Conservation (phyloP, 2,113 vertebrate genomes). For the Pterocles orientalis region DNA sequence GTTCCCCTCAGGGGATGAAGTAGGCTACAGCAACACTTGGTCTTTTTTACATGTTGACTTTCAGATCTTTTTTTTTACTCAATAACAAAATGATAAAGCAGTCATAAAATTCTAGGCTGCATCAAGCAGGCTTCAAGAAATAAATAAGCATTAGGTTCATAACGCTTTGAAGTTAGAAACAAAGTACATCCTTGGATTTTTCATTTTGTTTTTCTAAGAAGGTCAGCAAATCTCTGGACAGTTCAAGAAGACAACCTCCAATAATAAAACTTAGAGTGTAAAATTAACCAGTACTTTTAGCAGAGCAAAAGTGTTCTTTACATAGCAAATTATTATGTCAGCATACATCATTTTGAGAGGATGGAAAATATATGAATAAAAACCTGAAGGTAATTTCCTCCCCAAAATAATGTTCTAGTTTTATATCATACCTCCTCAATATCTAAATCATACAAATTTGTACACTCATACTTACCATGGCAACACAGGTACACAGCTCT, state of each 20-base stretch:
- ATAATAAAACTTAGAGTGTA: background rate
- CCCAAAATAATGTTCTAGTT: background rate
- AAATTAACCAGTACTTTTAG: background rate
- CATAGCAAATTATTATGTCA: background rate
- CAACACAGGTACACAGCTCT: background rate
- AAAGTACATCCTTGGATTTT: background rate
- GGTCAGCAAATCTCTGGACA: background rate
- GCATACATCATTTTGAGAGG: background rate
- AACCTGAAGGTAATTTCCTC: background rate
- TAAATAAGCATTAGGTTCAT: background rate
- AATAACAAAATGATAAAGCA: background rate
- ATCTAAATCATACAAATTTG: background rate
- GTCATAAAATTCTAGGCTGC: background rate
- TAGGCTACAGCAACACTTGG: background rate
- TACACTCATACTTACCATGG: background rate
- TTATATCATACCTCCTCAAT: background rate
- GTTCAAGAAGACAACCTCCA: background rate
- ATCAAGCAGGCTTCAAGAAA: conserved; percentile 7
- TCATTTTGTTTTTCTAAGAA: background rate
- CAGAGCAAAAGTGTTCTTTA: background rate
- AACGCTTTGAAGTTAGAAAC: conserved; percentile 1
- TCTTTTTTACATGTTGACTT: background rate
- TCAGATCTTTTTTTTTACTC: background rate
- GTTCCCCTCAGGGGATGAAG: background rate
- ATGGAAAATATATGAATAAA: background rate